Percentiles rank a stretch among this genome's conserved stretches.
Conservation (phyloP, 2,888 invertebrate species). For the Cryptus viduatorius region DNA sequence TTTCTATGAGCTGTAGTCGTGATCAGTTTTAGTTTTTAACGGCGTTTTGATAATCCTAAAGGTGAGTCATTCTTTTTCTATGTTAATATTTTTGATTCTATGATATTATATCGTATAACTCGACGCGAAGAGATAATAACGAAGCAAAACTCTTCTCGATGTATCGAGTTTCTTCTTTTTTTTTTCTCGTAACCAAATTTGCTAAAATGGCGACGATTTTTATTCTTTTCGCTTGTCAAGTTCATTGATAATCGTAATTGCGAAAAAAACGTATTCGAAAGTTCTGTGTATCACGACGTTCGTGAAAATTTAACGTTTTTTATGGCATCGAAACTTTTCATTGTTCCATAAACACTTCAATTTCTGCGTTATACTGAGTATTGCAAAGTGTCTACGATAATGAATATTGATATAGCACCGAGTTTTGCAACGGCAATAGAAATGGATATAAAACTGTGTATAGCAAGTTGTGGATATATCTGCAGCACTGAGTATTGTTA, state of each 20-base stretch:
- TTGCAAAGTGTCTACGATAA: background rate
- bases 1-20: background rate
- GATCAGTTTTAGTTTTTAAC: background rate
- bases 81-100: background rate
- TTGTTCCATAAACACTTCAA: background rate
- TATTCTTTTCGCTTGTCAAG: background rate
- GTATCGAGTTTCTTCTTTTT: background rate
- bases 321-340: background rate
- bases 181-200: background rate
- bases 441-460: background rate
- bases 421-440: slow-evolving; percentile 9
- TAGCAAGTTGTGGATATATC: too few species aligned
- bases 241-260: background rate
- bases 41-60: slow-evolving; percentile 4
- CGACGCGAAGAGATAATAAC: background rate
- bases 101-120: background rate
- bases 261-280: background rate
- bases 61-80: slow-evolving; percentile 43
- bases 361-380: slow-evolving; percentile 20
- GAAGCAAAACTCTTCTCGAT: background rate
- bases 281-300: background rate
- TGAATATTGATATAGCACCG: background rate
- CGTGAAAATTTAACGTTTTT: background rate
- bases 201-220: slow-evolving; percentile 41
- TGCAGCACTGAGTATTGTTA: slow-evolving; percentile 27